Percentiles rank a stretch among this genome's conserved stretches.
These are phyloP conservation scores for Semaprochilodus insignis DNA, from an alignment of 2,797 vertebrate genomes.

Conservation along the genomic window DNA sequence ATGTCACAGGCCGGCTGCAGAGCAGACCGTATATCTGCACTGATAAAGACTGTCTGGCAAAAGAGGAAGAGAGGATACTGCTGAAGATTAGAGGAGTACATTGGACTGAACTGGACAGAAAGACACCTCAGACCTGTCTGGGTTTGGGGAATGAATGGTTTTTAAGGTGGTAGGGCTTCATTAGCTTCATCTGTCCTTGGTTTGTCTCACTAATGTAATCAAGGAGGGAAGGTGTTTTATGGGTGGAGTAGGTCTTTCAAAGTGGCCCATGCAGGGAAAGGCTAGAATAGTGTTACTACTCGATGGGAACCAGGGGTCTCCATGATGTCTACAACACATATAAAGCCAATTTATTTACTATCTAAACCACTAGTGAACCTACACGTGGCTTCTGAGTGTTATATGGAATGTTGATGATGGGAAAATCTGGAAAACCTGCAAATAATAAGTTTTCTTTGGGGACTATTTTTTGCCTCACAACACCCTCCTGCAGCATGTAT, in stretches of 20 bases:
- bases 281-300: not conserved
- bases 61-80: constrained; percentile 81
- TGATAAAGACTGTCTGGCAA: constrained; percentile 86
- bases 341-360: too few species aligned
- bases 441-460: too few species aligned
- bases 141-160: constrained; percentile 75
- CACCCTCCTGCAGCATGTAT: too few species aligned
- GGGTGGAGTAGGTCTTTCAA: not conserved
- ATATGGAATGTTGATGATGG: too few species aligned
- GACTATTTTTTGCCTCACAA: too few species aligned
- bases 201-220: not conserved
- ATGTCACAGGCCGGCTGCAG: constrained; percentile 61
- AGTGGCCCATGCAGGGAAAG: not conserved
- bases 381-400: too few species aligned
- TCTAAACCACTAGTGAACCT: too few species aligned
- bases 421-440: too few species aligned
- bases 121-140: constrained; percentile 88
- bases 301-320: not conserved
- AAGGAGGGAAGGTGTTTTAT: not conserved
- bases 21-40: constrained; percentile 87
- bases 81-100: constrained; percentile 86
- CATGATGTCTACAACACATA: too few species aligned
- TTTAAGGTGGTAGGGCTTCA: not conserved
- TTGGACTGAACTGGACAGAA: constrained; percentile 62
- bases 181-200: not conserved